Conservation (phyloP, 2,888 invertebrate species). For the Kryphioiulus occultus region DNA sequence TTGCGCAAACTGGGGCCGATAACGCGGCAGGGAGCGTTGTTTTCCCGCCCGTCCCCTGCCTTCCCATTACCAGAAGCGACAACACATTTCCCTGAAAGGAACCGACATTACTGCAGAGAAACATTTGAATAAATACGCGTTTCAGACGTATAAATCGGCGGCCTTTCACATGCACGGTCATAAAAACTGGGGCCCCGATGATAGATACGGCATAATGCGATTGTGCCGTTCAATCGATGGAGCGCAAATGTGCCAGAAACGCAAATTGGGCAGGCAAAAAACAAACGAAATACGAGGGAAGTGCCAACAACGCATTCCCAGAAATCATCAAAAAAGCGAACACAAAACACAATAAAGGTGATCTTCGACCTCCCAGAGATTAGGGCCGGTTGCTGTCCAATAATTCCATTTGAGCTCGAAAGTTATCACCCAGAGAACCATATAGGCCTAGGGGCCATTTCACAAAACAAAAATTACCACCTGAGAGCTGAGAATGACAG, state of each 20-base stretch:
- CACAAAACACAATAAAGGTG: no score
- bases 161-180: conserved; percentile 7
- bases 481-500: no score
- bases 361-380: no score
- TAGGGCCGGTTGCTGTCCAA: no score
- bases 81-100: background rate
- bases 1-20: background rate
- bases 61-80: conserved; percentile 4
- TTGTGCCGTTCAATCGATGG: conserved; percentile 1
- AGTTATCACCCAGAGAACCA: no score
- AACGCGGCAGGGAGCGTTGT: background rate
- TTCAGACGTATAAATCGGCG: background rate
- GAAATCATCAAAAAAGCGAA: no score
- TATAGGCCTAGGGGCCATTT: no score
- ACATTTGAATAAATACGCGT: conserved; percentile 22
- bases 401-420: no score
- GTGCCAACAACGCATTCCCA: no score
- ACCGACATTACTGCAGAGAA: background rate
- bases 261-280: background rate
- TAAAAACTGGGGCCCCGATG: background rate
- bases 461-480: no score
- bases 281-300: no score
- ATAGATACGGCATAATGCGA: conserved; percentile 23
- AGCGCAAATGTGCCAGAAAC: background rate
- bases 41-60: background rate